Base-by-base conservation (phyloP, 1,140 invertebrate species). In the Ruditapes philippinarum region DNA sequence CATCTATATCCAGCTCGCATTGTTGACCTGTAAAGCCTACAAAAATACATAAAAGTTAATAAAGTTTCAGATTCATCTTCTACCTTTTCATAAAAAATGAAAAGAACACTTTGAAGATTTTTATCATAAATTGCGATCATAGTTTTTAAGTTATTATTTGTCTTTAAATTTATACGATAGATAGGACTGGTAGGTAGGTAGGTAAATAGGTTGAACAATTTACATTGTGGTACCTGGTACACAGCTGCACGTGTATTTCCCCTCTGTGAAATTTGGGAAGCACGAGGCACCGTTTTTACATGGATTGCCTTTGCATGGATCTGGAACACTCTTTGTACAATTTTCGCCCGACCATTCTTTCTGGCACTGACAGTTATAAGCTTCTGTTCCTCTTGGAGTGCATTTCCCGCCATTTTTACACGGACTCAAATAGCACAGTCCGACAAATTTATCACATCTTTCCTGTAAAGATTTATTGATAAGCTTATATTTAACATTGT, bases 1-100 rank as follows among this genome's bases (percentile, higher is more conserved):
- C 70, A 31, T 86, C 54, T 12, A 86, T 74, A 12, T 60, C 22
- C 17, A 33, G 76, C 36, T 86, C 82, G 70, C 90, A 91, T 33
- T 60, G 54, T 25, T 22, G 12, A 11, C 90, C 90, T 42, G 40
- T 45, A 36, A 76, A 86, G 0, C 83, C 83, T 76, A 40, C 1
- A 57, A 80, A n/a, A n/a, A n/a, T n/a, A n/a, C n/a, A n/a, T n/a
- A n/a, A n/a, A n/a, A n/a, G n/a, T n/a, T n/a, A n/a, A n/a, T n/a
- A n/a, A n/a, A n/a, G n/a, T n/a, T n/a, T n/a, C n/a, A n/a, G n/a
- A n/a, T n/a, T n/a, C n/a, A n/a, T n/a, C n/a, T n/a, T n/a, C n/a
- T n/a, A n/a, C n/a, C n/a, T n/a, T n/a, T n/a, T n/a, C n/a, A n/a
- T n/a, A n/a, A n/a, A n/a, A n/a, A n/a, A n/a, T n/a, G n/a, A n/a